These are phyloP conservation scores for Craniophora ligustri DNA, from an alignment of 2,888 invertebrate species.

Conservation along the genomic window DNA sequence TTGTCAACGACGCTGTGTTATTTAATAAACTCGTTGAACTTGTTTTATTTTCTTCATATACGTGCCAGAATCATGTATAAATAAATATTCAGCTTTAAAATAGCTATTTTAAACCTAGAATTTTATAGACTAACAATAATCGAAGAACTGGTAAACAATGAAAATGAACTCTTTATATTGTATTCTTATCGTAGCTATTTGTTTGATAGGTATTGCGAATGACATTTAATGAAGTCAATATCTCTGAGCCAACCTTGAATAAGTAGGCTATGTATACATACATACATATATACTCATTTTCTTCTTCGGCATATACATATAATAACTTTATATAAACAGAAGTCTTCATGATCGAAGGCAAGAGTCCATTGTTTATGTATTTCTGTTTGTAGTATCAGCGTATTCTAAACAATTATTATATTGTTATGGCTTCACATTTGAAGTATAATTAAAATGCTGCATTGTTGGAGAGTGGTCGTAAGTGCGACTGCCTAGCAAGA, in stretches of 20 bases:
- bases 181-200: constrained; percentile 29
- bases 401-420: not conserved
- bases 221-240: constrained; percentile 2
- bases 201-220: constrained; percentile 9
- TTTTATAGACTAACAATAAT: constrained; percentile 5
- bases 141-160: constrained; percentile 13
- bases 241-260: constrained; percentile 18
- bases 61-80: too few species aligned
- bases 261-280: not conserved
- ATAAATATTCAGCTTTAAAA: not conserved
- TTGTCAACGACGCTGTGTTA: too few species aligned
- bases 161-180: constrained; percentile 1
- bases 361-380: not conserved
- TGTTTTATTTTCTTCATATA: too few species aligned
- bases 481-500: too few species aligned
- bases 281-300: not conserved
- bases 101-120: too few species aligned
- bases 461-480: too few species aligned
- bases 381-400: not conserved
- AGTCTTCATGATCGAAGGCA: not conserved
- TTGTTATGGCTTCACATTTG: not conserved
- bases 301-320: not conserved
- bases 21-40: too few species aligned
- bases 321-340: not conserved
- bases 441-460: not conserved